Percentiles rank a stretch among this genome's conserved stretches.
phyloP scores from a whole-genome alignment of 2,888 invertebrate species.

The Eilema depressum region DNA sequence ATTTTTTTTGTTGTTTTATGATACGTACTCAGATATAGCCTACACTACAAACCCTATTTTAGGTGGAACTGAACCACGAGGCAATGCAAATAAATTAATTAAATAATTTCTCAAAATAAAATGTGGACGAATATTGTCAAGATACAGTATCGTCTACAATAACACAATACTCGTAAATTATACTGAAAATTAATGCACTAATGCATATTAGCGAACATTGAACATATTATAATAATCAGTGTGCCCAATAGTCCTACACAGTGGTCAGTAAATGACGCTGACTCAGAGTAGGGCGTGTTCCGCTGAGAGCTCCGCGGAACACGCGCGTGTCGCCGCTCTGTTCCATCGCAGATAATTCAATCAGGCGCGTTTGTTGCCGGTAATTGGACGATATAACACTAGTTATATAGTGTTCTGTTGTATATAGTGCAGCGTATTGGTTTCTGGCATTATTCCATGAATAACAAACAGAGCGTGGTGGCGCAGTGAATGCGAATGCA shows the following conservation, averaged over 20 bases:
- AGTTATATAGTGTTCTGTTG: not conserved
- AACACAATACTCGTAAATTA: too few species aligned
- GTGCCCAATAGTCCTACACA: not conserved
- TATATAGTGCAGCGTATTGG: not conserved
- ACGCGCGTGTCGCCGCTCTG: not conserved
- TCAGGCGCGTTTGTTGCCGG: not conserved
- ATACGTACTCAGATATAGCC: too few species aligned
- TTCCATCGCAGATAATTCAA: not conserved
- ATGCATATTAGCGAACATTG: too few species aligned
- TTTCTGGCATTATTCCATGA: not conserved
- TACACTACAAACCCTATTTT: too few species aligned
- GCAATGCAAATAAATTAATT: too few species aligned
- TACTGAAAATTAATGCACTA: too few species aligned
- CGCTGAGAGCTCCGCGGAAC: not conserved
- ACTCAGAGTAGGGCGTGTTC: not conserved
- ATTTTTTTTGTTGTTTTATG: too few species aligned
- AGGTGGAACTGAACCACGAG: too few species aligned
- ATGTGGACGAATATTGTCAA: too few species aligned
- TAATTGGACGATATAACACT: not conserved
- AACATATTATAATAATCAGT: too few species aligned
- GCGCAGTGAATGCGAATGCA: not conserved
- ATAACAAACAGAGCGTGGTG: not conserved
- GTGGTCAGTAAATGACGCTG: not conserved
- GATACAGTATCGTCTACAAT: too few species aligned
- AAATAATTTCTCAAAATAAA: too few species aligned